phyloP scores from a whole-genome alignment of 2,888 invertebrate species.

The Drosophila anceps region DNA sequence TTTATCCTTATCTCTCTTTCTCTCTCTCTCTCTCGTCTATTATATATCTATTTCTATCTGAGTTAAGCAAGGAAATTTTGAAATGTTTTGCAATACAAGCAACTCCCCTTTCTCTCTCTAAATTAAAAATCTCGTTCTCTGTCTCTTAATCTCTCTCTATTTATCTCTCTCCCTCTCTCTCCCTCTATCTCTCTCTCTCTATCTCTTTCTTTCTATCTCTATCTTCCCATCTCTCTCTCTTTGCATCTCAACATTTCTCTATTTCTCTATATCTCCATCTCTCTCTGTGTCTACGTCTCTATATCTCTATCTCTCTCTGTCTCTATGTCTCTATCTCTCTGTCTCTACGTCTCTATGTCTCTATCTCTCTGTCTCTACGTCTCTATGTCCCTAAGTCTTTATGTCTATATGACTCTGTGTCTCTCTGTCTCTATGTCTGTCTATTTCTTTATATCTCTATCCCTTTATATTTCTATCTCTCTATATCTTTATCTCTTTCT shows the following conservation, averaged over 20 bases:
- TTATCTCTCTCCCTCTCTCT: not conserved
- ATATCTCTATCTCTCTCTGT: not conserved
- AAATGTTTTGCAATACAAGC: not conserved
- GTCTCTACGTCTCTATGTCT: not conserved
- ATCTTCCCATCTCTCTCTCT: not conserved
- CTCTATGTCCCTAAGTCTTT: not conserved
- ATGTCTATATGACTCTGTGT: not conserved
- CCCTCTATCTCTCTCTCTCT: not conserved
- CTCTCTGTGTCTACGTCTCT: not conserved
- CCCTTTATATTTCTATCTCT: not conserved
- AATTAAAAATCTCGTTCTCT: not conserved
- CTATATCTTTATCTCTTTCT: not conserved
- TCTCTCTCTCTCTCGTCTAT: conserved; percentile 3
- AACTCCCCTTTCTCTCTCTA: not conserved
- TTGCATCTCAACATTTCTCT: too few species aligned
- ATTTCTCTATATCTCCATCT: not conserved
- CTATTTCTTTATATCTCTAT: not conserved
- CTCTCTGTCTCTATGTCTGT: not conserved
- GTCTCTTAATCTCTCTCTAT: too few species aligned
- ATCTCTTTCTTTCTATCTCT: not conserved
- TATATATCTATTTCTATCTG: conserved; percentile 14
- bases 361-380: not conserved
- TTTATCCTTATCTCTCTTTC: not conserved
- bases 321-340: not conserved
- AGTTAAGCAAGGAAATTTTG: not conserved